A percentile compares a stretch with the other conserved stretches of the same genome.
Conservation (phyloP, 2,888 invertebrate species). For the Idaea biselata region DNA sequence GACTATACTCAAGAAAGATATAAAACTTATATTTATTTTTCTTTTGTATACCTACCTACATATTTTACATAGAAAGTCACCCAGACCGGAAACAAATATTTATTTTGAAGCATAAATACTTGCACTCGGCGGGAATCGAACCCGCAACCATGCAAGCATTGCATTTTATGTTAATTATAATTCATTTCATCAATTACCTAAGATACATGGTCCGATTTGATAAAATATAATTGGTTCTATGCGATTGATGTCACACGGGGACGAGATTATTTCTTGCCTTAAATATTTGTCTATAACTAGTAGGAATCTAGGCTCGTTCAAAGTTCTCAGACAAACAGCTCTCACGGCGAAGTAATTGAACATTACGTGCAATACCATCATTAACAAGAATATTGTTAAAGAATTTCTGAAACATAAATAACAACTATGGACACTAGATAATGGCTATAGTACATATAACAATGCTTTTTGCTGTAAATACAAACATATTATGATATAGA, state of each 20-base stretch:
- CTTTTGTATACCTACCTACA: too few species aligned
- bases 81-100: too few species aligned
- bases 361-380: conserved; percentile 89
- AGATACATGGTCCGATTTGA: conserved; percentile 43
- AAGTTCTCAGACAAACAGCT: conserved; percentile 87
- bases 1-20: too few species aligned
- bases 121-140: too few species aligned
- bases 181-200: conserved; percentile 54
- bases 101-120: too few species aligned
- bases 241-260: conserved; percentile 84
- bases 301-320: conserved; percentile 90
- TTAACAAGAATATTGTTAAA: conserved; percentile 85
- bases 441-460: too few species aligned
- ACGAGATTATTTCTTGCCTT: conserved; percentile 78
- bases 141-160: too few species aligned
- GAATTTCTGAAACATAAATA: conserved; percentile 79
- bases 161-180: too few species aligned
- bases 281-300: conserved; percentile 86
- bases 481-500: too few species aligned
- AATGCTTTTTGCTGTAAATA: too few species aligned
- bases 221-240: conserved; percentile 80
- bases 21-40: too few species aligned
- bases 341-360: conserved; percentile 94
- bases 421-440: background rate
- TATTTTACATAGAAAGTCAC: too few species aligned